Base-by-base conservation (phyloP, 2,888 invertebrate genomes). In the Synergus japonicus region DNA sequence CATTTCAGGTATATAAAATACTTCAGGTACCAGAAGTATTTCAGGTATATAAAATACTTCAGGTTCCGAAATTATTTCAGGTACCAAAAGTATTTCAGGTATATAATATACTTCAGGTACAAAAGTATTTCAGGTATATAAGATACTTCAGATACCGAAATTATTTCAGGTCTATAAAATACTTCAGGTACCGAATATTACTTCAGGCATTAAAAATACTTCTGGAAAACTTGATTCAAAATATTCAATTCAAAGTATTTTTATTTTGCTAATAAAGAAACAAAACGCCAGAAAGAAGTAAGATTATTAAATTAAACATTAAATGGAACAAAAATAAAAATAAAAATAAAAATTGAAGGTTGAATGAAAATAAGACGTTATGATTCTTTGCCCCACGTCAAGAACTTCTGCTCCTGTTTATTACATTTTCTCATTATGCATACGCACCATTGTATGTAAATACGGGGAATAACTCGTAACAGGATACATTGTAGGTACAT, bases 361-460 rank as follows among this genome's bases (percentile, higher is more conserved):
- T 43, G 15, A 66, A 44, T 18, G 22, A 67, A 5, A 49, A n/a
- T 49, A 37, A 37, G 73, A 73, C n/a, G 29, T 73, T 37, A 73
- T 73, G 37, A 54, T 4, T 37, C 1, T 12, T 54, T 73, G n/a
- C 54, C 37, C 37, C 41, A 73, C n/a, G n/a, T 73, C 37, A 73
- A 54, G n/a, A 54, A 73, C 8, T 73, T 54, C n/a, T 41, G 54
- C 73, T 73, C 54, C 54, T 73, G 49, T 49, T 73, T 54, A 73
- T 73, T 73, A 73, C 54, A 73, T 54, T 37, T 37, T 54, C 67
- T 18, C 44, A 15, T 54, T 73, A 54, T 73, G 41, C 49, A 49
- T 73, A 73, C n/a, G 12, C 10, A 54, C 37, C 54, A 73, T 73
- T 73, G 73, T 54, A 73, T 73, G 73, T 41, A n/a, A 73, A 73